Conservation (phyloP, 2,888 invertebrate genomes). For the Melitaea athalia region DNA sequence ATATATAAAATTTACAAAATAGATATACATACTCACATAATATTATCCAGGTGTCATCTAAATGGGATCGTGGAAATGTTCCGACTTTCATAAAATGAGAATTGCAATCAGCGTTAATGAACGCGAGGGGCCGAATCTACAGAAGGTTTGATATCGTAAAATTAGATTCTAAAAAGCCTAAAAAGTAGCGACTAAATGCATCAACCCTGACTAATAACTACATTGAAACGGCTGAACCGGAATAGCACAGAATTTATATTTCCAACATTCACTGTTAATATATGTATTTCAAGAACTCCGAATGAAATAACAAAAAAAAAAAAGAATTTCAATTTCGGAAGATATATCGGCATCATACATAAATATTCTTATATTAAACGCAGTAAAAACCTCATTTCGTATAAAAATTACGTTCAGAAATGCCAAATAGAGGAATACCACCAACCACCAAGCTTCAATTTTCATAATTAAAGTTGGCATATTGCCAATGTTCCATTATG, state of each 20-base stretch:
- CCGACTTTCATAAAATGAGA: slow-evolving; percentile 41
- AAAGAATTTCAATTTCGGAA: background rate
- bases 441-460: slow-evolving; percentile 38
- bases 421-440: slow-evolving; percentile 31
- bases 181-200: slow-evolving; percentile 43
- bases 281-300: background rate
- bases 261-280: background rate
- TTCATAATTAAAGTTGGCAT: slow-evolving; percentile 41
- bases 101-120: slow-evolving; percentile 67
- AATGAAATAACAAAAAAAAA: slow-evolving; percentile 5
- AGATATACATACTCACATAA: slow-evolving; percentile 6
- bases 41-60: slow-evolving; percentile 29
- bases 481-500: slow-evolving; percentile 38
- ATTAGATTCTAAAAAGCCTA: slow-evolving; percentile 49
- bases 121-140: slow-evolving; percentile 46
- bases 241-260: background rate
- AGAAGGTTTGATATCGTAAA: slow-evolving; percentile 52
- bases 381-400: slow-evolving; percentile 23
- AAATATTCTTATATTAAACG: background rate
- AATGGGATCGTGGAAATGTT: slow-evolving; percentile 26
- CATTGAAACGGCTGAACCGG: slow-evolving; percentile 20
- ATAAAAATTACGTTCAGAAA: slow-evolving; percentile 25
- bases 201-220: slow-evolving; percentile 44
- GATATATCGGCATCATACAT: background rate
- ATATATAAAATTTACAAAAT: background rate